Evolutionary conservation across 2,113 vertebrate species (phyloP), one percentile per base, ranked within the genome.

Genomic region (Pygoscelis antarcticus): DNA sequence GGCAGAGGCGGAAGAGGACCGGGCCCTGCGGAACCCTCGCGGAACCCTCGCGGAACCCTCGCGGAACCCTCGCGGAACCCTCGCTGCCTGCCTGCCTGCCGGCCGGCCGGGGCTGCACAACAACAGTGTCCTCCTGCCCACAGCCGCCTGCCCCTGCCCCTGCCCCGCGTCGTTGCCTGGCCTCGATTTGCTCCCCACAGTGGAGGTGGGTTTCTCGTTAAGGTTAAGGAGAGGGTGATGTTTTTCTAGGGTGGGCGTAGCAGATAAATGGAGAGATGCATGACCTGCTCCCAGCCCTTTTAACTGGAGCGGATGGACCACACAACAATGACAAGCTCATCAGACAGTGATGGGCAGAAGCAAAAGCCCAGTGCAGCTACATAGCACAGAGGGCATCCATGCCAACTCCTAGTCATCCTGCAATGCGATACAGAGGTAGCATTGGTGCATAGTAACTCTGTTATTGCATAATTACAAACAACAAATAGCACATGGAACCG

Each of bases 111-210:
- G 84, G 54, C 10, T 12, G 32, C 16, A 3, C 9, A 4, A 3
- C 36, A 23, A 30, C 65, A 22, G 52, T 12, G 6, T 4, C 54
- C 47, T 51, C 23, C 36, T 5, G 52, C 21, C 13, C 36, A 5
- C 47, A 1, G 29, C 8, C 27, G 4, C 54, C 55, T 38, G 5
- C 16, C 68, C 68, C 4, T 11, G 22, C 10, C 22, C 17, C 58
- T 9, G 3, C n/a, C 6, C 38, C 2, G 55, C 38, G 3, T 1
- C 32, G 10, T 7, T 6, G 34, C 20, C 20, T 5, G 5, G 30
- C 58, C 13, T 18, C 8, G 12, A 47, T 27, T 7, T 2, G 23
- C 38, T 32, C 9, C 46, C 27, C 38, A 1, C n/a, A 8, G 30
- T 3, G 27, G 13, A 32, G 58, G n/a, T 9, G 47, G 19, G 25